Evolutionary conservation across 1,140 invertebrate genomes (phyloP).

Genomic region (Macrobrachium rosenbergii): DNA sequence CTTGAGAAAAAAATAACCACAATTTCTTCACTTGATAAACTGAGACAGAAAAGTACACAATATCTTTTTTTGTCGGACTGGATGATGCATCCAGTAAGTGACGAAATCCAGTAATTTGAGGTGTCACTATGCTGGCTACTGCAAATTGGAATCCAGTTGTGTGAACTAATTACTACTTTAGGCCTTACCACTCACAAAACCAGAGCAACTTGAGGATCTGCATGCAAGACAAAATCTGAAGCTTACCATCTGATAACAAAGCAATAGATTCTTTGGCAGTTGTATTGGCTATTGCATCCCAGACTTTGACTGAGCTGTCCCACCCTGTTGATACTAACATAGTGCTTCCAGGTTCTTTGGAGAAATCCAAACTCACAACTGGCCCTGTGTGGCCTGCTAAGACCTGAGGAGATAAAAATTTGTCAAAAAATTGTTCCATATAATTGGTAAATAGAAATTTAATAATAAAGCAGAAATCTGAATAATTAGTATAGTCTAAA

Average conservation of each 20-base stretch:
- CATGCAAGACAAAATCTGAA: neutral
- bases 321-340: constrained; percentile 90
- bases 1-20: too few species aligned
- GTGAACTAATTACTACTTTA: neutral
- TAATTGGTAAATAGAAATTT: too few species aligned
- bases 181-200: too few species aligned
- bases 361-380: constrained; percentile 86
- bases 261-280: constrained; percentile 86
- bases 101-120: too few species aligned
- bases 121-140: too few species aligned
- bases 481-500: too few species aligned
- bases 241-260: constrained; percentile 82
- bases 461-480: too few species aligned
- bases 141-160: too few species aligned
- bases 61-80: too few species aligned
- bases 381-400: constrained; percentile 94
- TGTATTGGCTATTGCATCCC: constrained; percentile 89
- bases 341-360: constrained; percentile 79
- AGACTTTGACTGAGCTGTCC: constrained; percentile 93
- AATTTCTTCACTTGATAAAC: too few species aligned
- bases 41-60: too few species aligned
- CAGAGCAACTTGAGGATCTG: neutral
- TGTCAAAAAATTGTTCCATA: neutral
- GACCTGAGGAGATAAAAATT: constrained; percentile 73
- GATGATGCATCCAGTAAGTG: too few species aligned